phyloP scores from a whole-genome alignment of 2,888 invertebrate species.

The Cephus spinipes region DNA sequence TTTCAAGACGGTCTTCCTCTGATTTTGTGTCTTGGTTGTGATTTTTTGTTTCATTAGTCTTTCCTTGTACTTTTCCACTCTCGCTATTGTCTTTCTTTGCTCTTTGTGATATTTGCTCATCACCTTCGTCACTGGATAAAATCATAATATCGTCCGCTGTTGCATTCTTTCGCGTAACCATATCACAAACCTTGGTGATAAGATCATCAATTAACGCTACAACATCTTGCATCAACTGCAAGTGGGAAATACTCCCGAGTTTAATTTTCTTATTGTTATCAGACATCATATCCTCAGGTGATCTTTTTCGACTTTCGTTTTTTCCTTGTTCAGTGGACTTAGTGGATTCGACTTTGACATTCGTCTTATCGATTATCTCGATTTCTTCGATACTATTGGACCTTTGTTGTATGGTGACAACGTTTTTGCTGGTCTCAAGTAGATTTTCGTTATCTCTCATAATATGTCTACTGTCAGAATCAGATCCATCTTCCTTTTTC shows the following conservation, averaged over 20 bases:
- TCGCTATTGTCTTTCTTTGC: constrained; percentile 22
- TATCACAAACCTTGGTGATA: constrained; percentile 59
- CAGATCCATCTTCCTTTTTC: constrained; percentile 35
- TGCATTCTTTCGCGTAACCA: constrained; percentile 27
- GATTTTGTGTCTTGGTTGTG: constrained; percentile 18
- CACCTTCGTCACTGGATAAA: constrained; percentile 56
- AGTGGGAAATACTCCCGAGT: constrained; percentile 53
- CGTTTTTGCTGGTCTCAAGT: constrained; percentile 45
- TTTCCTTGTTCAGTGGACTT: constrained; percentile 34
- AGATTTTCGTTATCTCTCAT: constrained; percentile 29
- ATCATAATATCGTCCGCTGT: constrained; percentile 49
- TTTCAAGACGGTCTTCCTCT: constrained; percentile 28
- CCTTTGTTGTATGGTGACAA: constrained; percentile 36
- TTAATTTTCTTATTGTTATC: constrained; percentile 53
- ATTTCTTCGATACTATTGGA: constrained; percentile 53
- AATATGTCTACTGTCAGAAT: constrained; percentile 20
- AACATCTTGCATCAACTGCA: constrained; percentile 63
- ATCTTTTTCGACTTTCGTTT: constrained; percentile 47
- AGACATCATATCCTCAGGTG: constrained; percentile 31
- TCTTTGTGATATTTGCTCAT: constrained; percentile 40
- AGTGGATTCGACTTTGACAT: constrained; percentile 22
- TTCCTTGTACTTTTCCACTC: constrained; percentile 20
- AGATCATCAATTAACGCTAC: constrained; percentile 60
- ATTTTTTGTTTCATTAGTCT: constrained; percentile 21
- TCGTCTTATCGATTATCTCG: constrained; percentile 38